These are phyloP conservation scores for Acanthurus tractus DNA, from an alignment of 2,797 vertebrate genomes.

Conservation along the genomic window DNA sequence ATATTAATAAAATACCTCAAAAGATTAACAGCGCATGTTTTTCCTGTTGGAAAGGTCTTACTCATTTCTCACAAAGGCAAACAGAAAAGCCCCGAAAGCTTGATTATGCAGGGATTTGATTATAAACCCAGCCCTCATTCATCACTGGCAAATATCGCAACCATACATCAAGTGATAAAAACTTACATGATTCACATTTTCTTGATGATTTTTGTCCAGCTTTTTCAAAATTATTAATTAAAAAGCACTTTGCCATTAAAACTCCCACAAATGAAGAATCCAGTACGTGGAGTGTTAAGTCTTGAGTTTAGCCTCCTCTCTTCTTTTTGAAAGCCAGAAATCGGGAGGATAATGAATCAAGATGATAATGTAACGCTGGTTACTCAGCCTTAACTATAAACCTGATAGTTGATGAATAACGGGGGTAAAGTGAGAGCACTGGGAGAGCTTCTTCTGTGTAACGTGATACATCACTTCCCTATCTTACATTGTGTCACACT, in stretches of 20 bases:
- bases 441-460: not conserved
- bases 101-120: conserved; percentile 55
- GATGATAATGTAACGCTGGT: conserved; percentile 38
- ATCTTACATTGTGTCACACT: not conserved
- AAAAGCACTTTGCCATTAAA: conserved; percentile 32
- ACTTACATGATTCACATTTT: conserved; percentile 45
- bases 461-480: not conserved
- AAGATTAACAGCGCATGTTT: conserved; percentile 50
- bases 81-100: conserved; percentile 40
- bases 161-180: conserved; percentile 61
- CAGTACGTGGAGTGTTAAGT: conserved; percentile 12
- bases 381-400: not conserved
- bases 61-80: conserved; percentile 66
- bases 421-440: not conserved
- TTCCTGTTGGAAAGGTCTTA: conserved; percentile 64
- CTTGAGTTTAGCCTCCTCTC: conserved; percentile 34
- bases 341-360: conserved; percentile 66
- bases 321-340: conserved; percentile 52
- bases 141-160: conserved; percentile 73
- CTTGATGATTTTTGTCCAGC: conserved; percentile 40
- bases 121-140: conserved; percentile 49
- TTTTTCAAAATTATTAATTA: conserved; percentile 25
- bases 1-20: conserved; percentile 46
- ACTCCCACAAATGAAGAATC: conserved; percentile 32
- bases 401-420: not conserved